These are phyloP conservation scores for Harpagoxenus sublaevis DNA, from an alignment of 2,888 invertebrate genomes.

Conservation along the genomic window DNA sequence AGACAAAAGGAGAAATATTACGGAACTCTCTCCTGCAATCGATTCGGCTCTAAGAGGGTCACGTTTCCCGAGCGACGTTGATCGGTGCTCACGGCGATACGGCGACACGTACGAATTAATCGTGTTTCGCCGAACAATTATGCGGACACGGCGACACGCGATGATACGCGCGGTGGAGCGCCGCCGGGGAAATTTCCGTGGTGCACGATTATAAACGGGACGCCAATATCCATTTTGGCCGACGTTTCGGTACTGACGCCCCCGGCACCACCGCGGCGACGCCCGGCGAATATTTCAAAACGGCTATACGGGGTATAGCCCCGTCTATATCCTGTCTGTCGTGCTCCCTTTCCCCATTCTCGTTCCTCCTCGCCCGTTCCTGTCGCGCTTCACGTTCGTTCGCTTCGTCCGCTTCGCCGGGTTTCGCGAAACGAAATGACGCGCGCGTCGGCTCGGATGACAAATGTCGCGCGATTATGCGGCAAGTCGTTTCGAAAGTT, in stretches of 20 bases:
- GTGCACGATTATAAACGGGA: slow-evolving; percentile 63
- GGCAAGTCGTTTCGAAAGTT: slow-evolving; percentile 72
- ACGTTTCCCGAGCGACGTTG: slow-evolving; percentile 18
- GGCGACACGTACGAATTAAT: slow-evolving; percentile 52
- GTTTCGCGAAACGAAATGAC: slow-evolving; percentile 63
- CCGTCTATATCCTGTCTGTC: slow-evolving; percentile 52
- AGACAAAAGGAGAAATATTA: background rate
- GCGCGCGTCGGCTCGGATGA: slow-evolving; percentile 67
- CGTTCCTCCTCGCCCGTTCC: slow-evolving; percentile 48
- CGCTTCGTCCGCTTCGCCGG: slow-evolving; percentile 18
- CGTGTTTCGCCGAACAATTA: slow-evolving; percentile 60
- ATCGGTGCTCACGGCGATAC: slow-evolving; percentile 28
- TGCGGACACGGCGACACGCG: slow-evolving; percentile 17
- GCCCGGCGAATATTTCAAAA: slow-evolving; percentile 69
- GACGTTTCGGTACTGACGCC: slow-evolving; percentile 59
- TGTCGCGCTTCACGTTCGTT: slow-evolving; percentile 19
- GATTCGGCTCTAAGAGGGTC: background rate
- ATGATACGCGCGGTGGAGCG: slow-evolving; percentile 39
- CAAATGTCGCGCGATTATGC: slow-evolving; percentile 74
- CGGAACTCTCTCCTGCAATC: background rate
- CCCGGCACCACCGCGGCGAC: slow-evolving; percentile 40
- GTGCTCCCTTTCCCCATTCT: slow-evolving; percentile 14
- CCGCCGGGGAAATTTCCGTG: slow-evolving; percentile 53
- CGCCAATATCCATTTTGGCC: slow-evolving; percentile 63
- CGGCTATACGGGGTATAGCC: slow-evolving; percentile 12